Evolutionary conservation across 2,888 invertebrate species (phyloP).

Genomic region (Synanthedon myopaeformis): DNA sequence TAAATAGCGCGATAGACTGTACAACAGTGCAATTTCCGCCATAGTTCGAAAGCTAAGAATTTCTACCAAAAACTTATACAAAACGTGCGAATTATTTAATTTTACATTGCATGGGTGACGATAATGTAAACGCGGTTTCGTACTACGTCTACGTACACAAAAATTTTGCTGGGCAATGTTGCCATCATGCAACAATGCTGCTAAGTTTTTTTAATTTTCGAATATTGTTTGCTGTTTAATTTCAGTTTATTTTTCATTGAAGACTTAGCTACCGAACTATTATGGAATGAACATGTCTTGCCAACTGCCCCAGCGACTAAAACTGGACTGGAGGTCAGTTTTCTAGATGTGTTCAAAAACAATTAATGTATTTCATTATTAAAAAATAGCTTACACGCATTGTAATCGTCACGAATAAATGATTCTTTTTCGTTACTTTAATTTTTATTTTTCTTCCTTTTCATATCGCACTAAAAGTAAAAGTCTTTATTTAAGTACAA

Average conservation of each 20-base stretch:
- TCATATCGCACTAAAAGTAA: too few relatives aligned
- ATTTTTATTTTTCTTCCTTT: slow-evolving; percentile 9
- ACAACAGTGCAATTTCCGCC: slow-evolving; percentile 53
- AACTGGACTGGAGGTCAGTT: not conserved
- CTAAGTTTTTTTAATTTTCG: too few relatives aligned
- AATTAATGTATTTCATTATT: slow-evolving; percentile 10
- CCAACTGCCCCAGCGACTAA: not conserved
- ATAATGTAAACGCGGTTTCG: too few relatives aligned
- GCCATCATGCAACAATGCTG: too few relatives aligned
- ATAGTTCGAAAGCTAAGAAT: slow-evolving; percentile 5
- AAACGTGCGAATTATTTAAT: too few relatives aligned
- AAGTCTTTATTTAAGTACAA: too few relatives aligned
- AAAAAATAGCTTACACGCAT: slow-evolving; percentile 17
- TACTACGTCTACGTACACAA: too few relatives aligned
- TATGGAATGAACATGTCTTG: not conserved
- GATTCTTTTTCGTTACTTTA: slow-evolving; percentile 38
- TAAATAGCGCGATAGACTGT: slow-evolving; percentile 50
- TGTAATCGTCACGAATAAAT: slow-evolving; percentile 36
- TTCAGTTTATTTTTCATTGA: too few relatives aligned
- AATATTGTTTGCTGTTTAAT: too few relatives aligned
- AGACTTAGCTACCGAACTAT: not conserved
- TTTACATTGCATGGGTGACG: too few relatives aligned
- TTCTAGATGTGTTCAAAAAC: not conserved
- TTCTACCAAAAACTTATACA: not conserved
- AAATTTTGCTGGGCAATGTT: too few relatives aligned